A percentile compares a stretch with the other conserved stretches of the same genome.
Conservation (phyloP, 2,888 invertebrate genomes). For the Griposia aprilina region DNA sequence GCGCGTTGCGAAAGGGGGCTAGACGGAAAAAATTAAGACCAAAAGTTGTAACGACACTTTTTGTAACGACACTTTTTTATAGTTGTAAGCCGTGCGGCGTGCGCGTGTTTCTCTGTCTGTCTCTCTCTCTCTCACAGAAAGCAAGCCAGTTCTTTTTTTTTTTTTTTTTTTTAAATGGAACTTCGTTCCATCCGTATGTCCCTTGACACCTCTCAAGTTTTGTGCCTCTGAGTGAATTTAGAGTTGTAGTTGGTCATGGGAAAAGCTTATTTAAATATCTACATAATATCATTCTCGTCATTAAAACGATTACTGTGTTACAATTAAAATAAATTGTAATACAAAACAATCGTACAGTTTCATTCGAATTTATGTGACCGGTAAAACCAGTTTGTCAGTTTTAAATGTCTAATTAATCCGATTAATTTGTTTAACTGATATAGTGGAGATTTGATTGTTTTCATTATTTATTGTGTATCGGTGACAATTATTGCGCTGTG, state of each 20-base stretch:
- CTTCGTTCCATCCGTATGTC: too few relatives aligned
- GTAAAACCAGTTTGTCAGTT: constrained; percentile 51
- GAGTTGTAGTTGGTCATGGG: too few relatives aligned
- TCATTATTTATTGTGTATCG: constrained; percentile 20
- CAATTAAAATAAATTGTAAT: constrained; percentile 44
- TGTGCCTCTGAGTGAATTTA: background rate
- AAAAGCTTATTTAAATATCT: background rate
- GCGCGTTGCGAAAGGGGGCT: too few relatives aligned
- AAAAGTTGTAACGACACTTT: too few relatives aligned
- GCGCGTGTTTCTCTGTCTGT: too few relatives aligned
- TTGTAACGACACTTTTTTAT: too few relatives aligned
- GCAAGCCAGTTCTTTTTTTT: too few relatives aligned
- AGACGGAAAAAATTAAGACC: too few relatives aligned
- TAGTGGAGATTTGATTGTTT: constrained; percentile 48
- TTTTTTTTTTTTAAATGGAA: too few relatives aligned
- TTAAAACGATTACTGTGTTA: constrained; percentile 28
- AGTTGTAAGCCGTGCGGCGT: too few relatives aligned
- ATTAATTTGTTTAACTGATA: constrained; percentile 53
- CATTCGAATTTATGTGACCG: constrained; percentile 36
- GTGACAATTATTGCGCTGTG: constrained; percentile 7
- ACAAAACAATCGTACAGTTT: constrained; percentile 31
- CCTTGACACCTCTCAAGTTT: too few relatives aligned
- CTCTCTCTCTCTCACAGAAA: too few relatives aligned
- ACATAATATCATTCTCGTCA: constrained; percentile 1
- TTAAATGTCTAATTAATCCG: constrained; percentile 57